phyloP scores from a whole-genome alignment of 2,113 vertebrate species.

The Macquaria ambigua region DNA sequence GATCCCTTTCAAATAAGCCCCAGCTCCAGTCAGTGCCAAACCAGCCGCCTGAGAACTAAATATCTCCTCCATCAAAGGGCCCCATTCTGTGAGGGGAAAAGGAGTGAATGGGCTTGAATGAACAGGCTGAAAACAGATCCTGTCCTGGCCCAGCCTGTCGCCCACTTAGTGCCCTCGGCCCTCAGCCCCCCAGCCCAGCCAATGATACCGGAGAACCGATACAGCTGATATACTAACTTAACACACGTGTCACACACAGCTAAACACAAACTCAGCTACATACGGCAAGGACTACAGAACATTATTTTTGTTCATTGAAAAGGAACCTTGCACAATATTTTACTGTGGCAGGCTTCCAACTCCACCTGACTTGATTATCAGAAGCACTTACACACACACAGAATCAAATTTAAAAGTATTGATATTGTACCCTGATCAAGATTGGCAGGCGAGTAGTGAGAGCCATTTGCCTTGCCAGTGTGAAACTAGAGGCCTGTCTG shows the following conservation, averaged over 20 bases:
- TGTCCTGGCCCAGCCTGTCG: slow-evolving; percentile 71
- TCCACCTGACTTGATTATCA: slow-evolving; percentile 19
- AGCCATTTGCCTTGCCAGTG: slow-evolving; percentile 70
- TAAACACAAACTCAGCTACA: slow-evolving; percentile 58
- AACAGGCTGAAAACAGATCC: slow-evolving; percentile 83
- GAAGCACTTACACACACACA: slow-evolving; percentile 9
- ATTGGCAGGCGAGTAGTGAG: slow-evolving; percentile 72
- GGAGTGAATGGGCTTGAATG: slow-evolving; percentile 78
- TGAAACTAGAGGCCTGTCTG: slow-evolving; percentile 80
- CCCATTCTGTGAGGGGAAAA: slow-evolving; percentile 80
- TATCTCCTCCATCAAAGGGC: slow-evolving; percentile 84
- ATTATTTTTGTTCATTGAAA: slow-evolving; percentile 41
- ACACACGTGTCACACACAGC: slow-evolving; percentile 75
- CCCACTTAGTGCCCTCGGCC: slow-evolving; percentile 81
- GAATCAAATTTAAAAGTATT: slow-evolving; percentile 55
- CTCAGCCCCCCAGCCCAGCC: slow-evolving; percentile 41
- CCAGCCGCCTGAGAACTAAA: slow-evolving; percentile 84
- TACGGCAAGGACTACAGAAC: slow-evolving; percentile 46
- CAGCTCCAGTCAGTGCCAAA: slow-evolving; percentile 83
- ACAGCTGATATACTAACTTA: slow-evolving; percentile 73
- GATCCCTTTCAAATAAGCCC: slow-evolving; percentile 85
- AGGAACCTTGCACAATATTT: slow-evolving; percentile 31
- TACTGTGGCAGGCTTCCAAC: slow-evolving; percentile 4
- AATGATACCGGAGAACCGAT: slow-evolving; percentile 73
- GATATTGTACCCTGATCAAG: slow-evolving; percentile 69